Evolutionary conservation across 2,797 vertebrate species (phyloP).

Genomic region (Halcyon smyrnensis): DNA sequence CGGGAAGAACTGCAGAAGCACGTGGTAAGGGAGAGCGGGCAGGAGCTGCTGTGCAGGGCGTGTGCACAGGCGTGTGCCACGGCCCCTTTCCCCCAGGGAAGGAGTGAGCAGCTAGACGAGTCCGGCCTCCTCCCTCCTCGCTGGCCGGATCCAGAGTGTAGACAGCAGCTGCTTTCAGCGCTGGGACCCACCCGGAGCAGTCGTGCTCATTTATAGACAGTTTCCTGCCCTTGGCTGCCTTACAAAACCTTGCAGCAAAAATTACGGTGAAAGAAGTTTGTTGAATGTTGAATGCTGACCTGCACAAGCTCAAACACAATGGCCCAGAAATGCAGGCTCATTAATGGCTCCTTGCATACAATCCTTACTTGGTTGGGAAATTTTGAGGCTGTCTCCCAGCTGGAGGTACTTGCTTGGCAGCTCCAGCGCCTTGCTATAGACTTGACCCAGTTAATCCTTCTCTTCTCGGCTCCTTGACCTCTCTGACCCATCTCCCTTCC

Average conservation of each 20-base stretch:
- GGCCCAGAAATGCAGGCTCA: background rate
- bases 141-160: background rate
- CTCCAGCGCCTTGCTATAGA: background rate
- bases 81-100: background rate
- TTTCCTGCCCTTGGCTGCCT: background rate
- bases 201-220: background rate
- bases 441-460: background rate
- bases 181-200: background rate
- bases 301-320: background rate
- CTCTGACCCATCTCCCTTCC: background rate
- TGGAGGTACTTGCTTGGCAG: background rate
- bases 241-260: background rate
- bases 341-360: background rate
- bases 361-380: background rate
- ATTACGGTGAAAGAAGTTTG: background rate
- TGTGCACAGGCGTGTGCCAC: fast-evolving
- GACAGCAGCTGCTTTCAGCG: background rate
- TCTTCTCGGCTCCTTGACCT: background rate
- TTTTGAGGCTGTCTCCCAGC: background rate
- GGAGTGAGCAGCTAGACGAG: background rate
- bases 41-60: background rate
- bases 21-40: background rate
- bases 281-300: background rate
- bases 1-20: background rate
- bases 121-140: background rate